Conservation (phyloP, 2,888 invertebrate genomes). For the Apamea anceps region DNA sequence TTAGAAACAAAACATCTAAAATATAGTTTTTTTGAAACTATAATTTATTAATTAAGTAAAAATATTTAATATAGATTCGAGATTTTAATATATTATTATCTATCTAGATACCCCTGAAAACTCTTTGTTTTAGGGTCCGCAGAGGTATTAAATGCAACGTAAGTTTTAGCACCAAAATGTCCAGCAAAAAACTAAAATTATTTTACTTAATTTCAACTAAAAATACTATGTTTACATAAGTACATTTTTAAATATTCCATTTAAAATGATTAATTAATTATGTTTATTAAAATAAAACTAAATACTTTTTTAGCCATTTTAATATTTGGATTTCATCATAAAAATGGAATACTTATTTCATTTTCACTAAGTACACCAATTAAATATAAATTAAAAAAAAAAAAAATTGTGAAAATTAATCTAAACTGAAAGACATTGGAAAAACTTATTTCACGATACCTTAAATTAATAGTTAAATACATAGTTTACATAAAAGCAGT, state of each 20-base stretch:
- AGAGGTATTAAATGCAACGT: constrained; percentile 54
- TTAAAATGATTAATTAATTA: constrained; percentile 18
- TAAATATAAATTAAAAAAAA: constrained; percentile 14
- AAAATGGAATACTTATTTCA: constrained; percentile 39
- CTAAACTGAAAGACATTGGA: constrained; percentile 6
- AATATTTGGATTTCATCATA: constrained; percentile 14
- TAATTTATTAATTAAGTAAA: constrained; percentile 6
- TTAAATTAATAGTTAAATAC: constrained; percentile 36
- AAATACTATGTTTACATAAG: constrained; percentile 53
- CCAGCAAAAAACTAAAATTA: constrained; percentile 72
- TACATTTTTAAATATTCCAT: constrained; percentile 49
- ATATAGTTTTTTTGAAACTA: constrained; percentile 14
- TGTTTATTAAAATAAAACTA: neutral
- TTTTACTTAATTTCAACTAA: constrained; percentile 50
- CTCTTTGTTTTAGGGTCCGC: constrained; percentile 8
- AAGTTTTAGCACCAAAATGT: constrained; percentile 78
- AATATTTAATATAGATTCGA: constrained; percentile 41
- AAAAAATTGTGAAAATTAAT: neutral
- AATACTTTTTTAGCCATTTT: neutral
- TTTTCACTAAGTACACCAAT: constrained; percentile 36
- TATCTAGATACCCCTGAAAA: constrained; percentile 28
- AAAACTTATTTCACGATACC: neutral
- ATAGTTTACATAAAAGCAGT: constrained; percentile 31
- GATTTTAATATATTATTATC: constrained; percentile 39
- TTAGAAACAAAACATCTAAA: constrained; percentile 26